Percentiles rank a stretch among this genome's conserved stretches.
Conservation (phyloP, 2,888 invertebrate species). For the Platypus cylindrus region DNA sequence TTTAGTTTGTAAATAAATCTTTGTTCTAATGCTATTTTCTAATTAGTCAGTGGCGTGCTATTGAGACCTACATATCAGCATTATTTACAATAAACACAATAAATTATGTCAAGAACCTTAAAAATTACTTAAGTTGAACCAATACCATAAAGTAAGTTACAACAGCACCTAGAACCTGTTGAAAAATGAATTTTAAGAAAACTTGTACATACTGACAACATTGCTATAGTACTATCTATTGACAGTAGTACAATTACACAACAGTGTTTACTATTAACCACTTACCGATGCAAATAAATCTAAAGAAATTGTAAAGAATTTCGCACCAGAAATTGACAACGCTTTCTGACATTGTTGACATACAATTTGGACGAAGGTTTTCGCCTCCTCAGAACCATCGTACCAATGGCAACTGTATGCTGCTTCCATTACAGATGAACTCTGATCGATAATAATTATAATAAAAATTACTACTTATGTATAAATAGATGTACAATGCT, state of each 20-base stretch:
- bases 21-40: no score
- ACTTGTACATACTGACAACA: no score
- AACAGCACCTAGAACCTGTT: slow-evolving; percentile 77
- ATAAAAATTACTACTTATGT: background rate
- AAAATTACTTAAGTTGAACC: slow-evolving; percentile 64
- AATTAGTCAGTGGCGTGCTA: no score
- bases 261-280: slow-evolving; percentile 13
- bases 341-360: slow-evolving; percentile 85
- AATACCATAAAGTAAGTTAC: slow-evolving; percentile 88
- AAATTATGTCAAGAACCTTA: no score
- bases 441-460: slow-evolving; percentile 38
- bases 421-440: slow-evolving; percentile 84
- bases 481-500: background rate
- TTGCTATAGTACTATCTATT: no score
- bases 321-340: slow-evolving; percentile 78
- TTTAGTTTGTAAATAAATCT: no score
- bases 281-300: slow-evolving; percentile 80
- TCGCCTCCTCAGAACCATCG: slow-evolving; percentile 80
- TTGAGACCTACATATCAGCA: no score
- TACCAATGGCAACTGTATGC: slow-evolving; percentile 87
- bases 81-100: no score
- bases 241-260: background rate
- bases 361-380: slow-evolving; percentile 82
- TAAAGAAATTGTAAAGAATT: slow-evolving; percentile 78
- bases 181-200: slow-evolving; percentile 19